Evolutionary conservation across 2,797 vertebrate species (phyloP).

Genomic region (Alca torda): DNA sequence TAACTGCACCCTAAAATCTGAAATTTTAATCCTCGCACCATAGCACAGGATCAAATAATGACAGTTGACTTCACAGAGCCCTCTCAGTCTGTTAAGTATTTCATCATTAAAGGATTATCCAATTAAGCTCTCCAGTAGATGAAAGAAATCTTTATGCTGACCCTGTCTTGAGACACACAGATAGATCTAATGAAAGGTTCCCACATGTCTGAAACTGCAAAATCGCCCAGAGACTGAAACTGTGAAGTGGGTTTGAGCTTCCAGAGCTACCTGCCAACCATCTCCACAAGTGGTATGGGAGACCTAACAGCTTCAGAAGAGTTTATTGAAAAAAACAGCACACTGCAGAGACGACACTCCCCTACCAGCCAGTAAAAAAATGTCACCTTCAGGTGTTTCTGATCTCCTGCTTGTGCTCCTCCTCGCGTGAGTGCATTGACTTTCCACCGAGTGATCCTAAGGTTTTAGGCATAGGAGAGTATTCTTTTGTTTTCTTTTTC

Average conservation of each 20-base stretch:
- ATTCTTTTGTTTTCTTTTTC: background rate
- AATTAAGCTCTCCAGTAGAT: slow-evolving; percentile 15
- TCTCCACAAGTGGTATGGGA: background rate
- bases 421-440: background rate
- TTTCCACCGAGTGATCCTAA: background rate
- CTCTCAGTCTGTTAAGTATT: background rate
- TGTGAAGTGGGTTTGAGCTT: background rate
- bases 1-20: background rate
- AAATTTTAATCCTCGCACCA: background rate
- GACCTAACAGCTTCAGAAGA: background rate
- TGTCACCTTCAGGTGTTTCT: background rate
- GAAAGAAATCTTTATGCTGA: slow-evolving; percentile 17
- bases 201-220: background rate
- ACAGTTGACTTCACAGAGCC: background rate
- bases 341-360: background rate
- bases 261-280: background rate
- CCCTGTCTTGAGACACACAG: background rate
- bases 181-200: slow-evolving; percentile 13
- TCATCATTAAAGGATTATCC: background rate
- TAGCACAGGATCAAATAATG: background rate
- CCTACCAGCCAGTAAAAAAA: background rate
- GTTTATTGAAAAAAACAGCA: background rate
- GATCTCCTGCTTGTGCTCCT: background rate
- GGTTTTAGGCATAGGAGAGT: background rate
- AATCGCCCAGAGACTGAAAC: background rate